These are phyloP conservation scores for Acanthisitta chloris DNA, from an alignment of 2,113 vertebrate genomes.

Conservation along the genomic window DNA sequence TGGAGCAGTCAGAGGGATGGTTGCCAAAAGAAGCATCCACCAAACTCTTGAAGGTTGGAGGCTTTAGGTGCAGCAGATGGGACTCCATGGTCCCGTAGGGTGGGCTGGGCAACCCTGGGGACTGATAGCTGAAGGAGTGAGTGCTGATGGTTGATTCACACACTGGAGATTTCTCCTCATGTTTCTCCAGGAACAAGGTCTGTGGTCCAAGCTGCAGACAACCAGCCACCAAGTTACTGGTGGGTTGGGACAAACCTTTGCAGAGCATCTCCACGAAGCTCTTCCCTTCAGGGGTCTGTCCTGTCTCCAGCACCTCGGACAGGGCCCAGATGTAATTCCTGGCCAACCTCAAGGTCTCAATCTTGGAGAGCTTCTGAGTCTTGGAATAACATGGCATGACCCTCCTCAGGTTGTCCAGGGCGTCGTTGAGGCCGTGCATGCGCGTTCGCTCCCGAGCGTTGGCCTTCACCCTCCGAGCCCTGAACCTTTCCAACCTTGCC, in stretches of 20 bases:
- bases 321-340: constrained; percentile 98
- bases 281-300: constrained; percentile 87
- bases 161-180: constrained; percentile 79
- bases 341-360: constrained; percentile 92
- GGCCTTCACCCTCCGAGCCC: constrained; percentile 88
- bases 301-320: constrained; percentile 91
- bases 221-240: constrained; percentile 94
- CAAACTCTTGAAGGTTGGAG: constrained; percentile 79
- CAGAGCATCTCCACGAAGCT: constrained; percentile 95
- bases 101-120: constrained; percentile 91
- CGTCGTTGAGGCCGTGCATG: constrained; percentile 96
- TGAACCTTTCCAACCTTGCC: constrained; percentile 89
- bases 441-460: constrained; percentile 91
- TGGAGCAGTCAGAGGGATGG: constrained; percentile 81
- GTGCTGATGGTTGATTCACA: constrained; percentile 55
- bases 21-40: constrained; percentile 77
- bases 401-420: constrained; percentile 87
- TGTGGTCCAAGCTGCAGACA: constrained; percentile 87
- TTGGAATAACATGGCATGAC: constrained; percentile 99
- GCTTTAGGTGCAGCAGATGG: constrained; percentile 88
- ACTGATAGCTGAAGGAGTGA: constrained; percentile 85
- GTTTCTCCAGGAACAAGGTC: constrained; percentile 80
- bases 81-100: constrained; percentile 92
- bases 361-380: constrained; percentile 96
- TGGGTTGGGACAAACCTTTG: constrained; percentile 97